Evolutionary conservation across 1,140 invertebrate genomes (phyloP).

Genomic region (Frieseomelitta varia): DNA sequence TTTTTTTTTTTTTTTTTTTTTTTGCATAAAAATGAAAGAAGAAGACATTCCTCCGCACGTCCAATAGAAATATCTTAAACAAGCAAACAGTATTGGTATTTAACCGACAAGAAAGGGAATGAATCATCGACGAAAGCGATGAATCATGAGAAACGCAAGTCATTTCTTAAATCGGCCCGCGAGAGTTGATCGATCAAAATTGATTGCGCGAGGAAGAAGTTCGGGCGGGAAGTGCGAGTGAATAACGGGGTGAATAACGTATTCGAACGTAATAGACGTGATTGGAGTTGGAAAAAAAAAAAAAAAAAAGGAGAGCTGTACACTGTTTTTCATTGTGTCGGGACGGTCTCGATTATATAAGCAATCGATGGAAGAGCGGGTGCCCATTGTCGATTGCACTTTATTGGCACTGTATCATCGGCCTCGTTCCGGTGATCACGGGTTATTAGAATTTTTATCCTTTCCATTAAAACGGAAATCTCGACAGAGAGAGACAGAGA

Average conservation of each 20-base stretch:
- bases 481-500: not conserved
- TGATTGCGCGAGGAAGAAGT: not conserved
- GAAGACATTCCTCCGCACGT: not conserved
- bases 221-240: no score
- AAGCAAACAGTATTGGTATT: not conserved
- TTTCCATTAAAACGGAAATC: not conserved
- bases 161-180: constrained; percentile 6
- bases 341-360: constrained; percentile 42
- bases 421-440: not conserved
- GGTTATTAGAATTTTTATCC: not conserved
- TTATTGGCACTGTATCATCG: constrained; percentile 18
- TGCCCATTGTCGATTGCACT: not conserved
- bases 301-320: not conserved
- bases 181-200: not conserved
- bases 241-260: not conserved
- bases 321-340: constrained; percentile 30
- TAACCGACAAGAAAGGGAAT: not conserved
- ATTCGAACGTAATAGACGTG: constrained; percentile 21
- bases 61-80: not conserved
- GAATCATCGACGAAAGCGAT: not conserved
- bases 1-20: no score
- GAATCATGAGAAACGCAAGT: not conserved
- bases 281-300: constrained; percentile 29
- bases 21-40: not conserved
- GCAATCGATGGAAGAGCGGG: not conserved